Evolutionary conservation across 2,797 vertebrate species (phyloP).

Genomic region (Hydrocynus forskahlii): DNA sequence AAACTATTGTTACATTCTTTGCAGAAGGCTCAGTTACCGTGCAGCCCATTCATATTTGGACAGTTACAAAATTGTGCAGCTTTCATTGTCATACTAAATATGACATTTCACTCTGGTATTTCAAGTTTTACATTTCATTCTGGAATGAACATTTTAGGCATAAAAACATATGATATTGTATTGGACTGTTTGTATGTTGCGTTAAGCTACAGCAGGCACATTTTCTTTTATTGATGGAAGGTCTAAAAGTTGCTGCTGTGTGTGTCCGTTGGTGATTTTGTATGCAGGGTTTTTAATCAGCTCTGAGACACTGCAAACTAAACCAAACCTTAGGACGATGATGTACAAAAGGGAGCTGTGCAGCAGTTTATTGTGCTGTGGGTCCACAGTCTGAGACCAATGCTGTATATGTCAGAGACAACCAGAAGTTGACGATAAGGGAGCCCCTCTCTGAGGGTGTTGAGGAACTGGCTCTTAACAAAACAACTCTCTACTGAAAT

Average conservation of each 20-base stretch:
- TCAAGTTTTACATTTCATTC: too few relatives aligned
- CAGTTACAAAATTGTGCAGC: too few relatives aligned
- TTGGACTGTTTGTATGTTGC: neutral
- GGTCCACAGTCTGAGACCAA: slow-evolving; percentile 6
- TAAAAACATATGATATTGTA: neutral
- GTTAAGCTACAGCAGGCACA: neutral
- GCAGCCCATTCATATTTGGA: too few relatives aligned
- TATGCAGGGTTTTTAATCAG: neutral
- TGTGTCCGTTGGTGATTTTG: neutral
- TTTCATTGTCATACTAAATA: neutral
- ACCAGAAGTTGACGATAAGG: slow-evolving; percentile 7
- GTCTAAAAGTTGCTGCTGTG: neutral
- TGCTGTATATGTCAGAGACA: neutral
- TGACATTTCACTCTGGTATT: neutral
- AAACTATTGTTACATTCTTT: neutral
- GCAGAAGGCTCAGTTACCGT: neutral
- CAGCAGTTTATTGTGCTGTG: neutral
- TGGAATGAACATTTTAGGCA: neutral
- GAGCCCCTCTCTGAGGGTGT: neutral
- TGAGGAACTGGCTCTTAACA: slow-evolving; percentile 7
- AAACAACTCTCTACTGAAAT: neutral
- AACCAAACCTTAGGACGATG: neutral
- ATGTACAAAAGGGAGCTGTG: neutral
- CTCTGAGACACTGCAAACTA: neutral
- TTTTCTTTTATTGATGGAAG: neutral